Conservation (phyloP, 2,113 vertebrate genomes). For the Petrocephalus zakoni region DNA sequence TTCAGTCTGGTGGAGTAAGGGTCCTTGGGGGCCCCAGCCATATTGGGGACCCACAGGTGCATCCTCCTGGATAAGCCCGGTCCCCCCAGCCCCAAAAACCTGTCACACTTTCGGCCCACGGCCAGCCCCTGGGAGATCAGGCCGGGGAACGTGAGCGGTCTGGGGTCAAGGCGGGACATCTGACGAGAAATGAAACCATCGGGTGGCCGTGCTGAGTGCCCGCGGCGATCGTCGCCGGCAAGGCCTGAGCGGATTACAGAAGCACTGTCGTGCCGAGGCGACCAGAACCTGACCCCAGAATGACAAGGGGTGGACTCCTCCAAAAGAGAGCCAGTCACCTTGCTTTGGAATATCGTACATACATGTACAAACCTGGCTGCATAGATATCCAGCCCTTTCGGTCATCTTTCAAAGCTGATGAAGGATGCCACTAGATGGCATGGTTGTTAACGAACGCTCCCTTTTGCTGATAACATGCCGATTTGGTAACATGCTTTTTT, state of each 20-base stretch:
- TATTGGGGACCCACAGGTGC: not conserved
- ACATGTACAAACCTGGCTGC: not conserved
- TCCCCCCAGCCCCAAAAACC: not conserved
- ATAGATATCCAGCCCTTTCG: not conserved
- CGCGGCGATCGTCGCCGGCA: not conserved
- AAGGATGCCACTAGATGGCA: not conserved
- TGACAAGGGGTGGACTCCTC: not conserved
- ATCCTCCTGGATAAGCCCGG: not conserved
- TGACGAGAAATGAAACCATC: not conserved
- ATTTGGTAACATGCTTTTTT: not conserved
- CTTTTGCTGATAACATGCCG: not conserved
- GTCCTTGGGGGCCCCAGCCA: not conserved
- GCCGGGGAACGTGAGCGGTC: not conserved
- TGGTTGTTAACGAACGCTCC: not conserved
- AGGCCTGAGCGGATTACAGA: not conserved
- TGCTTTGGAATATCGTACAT: not conserved
- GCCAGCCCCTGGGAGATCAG: conserved; percentile 11
- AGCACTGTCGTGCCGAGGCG: not conserved
- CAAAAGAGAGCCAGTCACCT: not conserved
- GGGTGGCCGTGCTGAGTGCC: not conserved
- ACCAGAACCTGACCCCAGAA: not conserved
- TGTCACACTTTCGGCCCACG: not conserved
- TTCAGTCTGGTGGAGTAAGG: not conserved
- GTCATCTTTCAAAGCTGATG: not conserved
- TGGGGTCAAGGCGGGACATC: conserved; percentile 21